These are phyloP conservation scores for Beris morrisii DNA, from an alignment of 2,888 invertebrate genomes.

Conservation along the genomic window DNA sequence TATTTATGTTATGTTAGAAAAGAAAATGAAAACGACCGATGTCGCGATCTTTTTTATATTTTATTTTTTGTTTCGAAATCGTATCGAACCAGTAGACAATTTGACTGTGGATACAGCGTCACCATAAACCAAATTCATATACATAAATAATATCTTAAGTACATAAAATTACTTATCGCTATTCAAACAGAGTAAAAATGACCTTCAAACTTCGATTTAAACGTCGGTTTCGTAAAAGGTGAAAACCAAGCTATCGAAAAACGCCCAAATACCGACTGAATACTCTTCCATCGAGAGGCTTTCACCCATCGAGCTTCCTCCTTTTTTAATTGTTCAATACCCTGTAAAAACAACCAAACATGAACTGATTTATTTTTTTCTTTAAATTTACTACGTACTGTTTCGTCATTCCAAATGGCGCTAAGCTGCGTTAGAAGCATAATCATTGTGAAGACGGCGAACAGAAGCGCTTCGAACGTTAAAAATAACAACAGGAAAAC, in stretches of 20 bases:
- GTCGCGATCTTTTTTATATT: no score
- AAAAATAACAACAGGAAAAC: slow-evolving; percentile 89
- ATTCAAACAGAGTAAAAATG: slow-evolving; percentile 82
- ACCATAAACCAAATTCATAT: no score
- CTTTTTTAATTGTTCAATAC: slow-evolving; percentile 95
- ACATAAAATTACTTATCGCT: background rate
- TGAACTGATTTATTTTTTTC: background rate
- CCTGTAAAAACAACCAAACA: slow-evolving; percentile 60
- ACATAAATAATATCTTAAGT: slow-evolving; percentile 12
- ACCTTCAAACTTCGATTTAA: slow-evolving; percentile 75
- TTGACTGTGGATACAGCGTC: no score
- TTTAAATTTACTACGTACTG: slow-evolving; percentile 62
- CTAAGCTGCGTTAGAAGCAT: slow-evolving; percentile 97
- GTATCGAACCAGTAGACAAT: no score
- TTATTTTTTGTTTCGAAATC: no score
- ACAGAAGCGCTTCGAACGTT: slow-evolving; percentile 91
- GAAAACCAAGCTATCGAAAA: slow-evolving; percentile 95
- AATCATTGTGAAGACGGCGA: slow-evolving; percentile 96
- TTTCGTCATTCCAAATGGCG: slow-evolving; percentile 98
- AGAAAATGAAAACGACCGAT: no score
- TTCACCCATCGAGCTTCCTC: slow-evolving; percentile 93
- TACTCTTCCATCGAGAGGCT: slow-evolving; percentile 90
- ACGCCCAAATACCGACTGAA: slow-evolving; percentile 95
- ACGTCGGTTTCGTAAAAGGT: slow-evolving; percentile 68
- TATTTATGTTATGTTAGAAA: no score